Base-by-base conservation (phyloP, 2,888 invertebrate species). In the Hecatera dysodea region DNA sequence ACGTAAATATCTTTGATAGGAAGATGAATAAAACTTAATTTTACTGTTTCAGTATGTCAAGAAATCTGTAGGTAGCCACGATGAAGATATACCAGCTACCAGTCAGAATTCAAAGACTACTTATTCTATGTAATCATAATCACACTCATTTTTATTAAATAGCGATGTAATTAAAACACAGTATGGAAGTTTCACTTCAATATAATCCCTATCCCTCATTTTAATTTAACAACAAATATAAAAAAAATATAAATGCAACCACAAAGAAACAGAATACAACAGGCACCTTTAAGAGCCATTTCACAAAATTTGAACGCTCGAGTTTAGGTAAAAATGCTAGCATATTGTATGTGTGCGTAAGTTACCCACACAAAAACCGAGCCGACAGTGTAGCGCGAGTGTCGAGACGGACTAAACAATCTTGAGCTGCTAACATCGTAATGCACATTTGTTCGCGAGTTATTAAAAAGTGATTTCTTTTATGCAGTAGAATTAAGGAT, bases 61-160 rank as follows among this genome's bases (percentile, higher is more conserved):
- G 88, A 97, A 97, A 89, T 96, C 96, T 63, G 94, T 96, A 65
- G 96, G 97, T 69, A 97, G 94, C 86, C 97, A 97, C 78, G 97
- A 97, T 68, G 97, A 97, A 87, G 97, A 97, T 75, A 91, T 96
- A 77, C 93, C 96, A 73, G 94, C 94, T 19, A 91, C 96, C 62
- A 93, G 93, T 77, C 95, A 96, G 87, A 95, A 94, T 75, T 92
- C 95, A 55, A 96, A 96, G 86, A 91, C 94, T 15, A 94, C 95
- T 73, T 96, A 96, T 81, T 89, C 93, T 72, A 95, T 95, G 94
- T 95, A 93, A 93, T 74, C 71, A 39, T 81, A 61, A 55, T 74
- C 44, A 60, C 65, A 67, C 73, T 81, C 62, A 73, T 72, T 75
- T 70, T 69, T 56, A 65, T 71, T 75, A 76, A 76, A 75, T 76